Evolutionary conservation across 2,797 vertebrate species (phyloP).

Genomic region (Fundulus diaphanus): DNA sequence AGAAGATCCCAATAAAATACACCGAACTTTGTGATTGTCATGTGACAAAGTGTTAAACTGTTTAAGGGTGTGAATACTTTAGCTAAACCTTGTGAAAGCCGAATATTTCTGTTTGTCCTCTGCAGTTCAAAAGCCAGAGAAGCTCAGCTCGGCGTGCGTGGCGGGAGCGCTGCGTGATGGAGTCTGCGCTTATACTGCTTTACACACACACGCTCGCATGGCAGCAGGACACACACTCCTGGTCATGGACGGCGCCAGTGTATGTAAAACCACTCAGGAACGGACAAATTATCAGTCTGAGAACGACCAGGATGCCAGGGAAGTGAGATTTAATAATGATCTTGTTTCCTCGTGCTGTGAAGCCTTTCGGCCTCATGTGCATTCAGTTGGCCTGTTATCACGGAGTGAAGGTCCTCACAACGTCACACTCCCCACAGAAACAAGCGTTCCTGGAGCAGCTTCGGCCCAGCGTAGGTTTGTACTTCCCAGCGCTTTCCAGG

Average conservation of each 20-base stretch:
- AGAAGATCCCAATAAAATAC: neutral
- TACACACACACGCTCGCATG: conserved; percentile 89
- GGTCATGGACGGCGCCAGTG: conserved; percentile 92
- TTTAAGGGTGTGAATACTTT: neutral
- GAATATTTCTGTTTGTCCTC: neutral
- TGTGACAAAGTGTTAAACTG: neutral
- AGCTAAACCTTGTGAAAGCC: neutral
- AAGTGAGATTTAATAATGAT: neutral
- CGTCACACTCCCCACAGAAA: conserved; percentile 84
- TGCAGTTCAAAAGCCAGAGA: conserved; percentile 90
- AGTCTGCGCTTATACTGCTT: conserved; percentile 88
- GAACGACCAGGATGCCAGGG: neutral
- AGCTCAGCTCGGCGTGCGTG: conserved; percentile 85
- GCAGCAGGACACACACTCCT: conserved; percentile 88
- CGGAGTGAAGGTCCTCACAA: conserved; percentile 90
- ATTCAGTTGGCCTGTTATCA: conserved; percentile 93
- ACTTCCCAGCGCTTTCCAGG: neutral
- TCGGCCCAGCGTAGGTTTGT: conserved; percentile 84
- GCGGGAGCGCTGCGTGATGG: conserved; percentile 88
- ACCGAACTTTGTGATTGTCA: neutral
- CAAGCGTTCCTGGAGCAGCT: conserved; percentile 90
- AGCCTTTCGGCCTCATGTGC: conserved; percentile 90
- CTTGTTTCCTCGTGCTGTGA: neutral
- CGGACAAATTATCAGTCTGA: neutral
- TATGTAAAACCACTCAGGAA: conserved; percentile 73